Conservation (phyloP, 1,140 invertebrate genomes). For the Drosophila takahashii region DNA sequence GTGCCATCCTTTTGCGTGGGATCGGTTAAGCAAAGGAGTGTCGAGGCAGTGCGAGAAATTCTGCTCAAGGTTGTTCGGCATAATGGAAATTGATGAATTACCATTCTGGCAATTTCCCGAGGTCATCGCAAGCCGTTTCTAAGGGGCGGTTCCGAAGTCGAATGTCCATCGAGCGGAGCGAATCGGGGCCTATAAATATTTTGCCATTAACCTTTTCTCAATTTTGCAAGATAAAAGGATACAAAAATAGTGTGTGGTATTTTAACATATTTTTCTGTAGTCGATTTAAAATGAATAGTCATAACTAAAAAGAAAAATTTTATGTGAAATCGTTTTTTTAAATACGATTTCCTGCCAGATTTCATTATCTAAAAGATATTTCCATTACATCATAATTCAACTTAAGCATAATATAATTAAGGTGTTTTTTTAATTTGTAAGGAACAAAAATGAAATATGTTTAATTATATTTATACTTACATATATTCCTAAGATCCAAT, state of each 20-base stretch:
- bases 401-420: no score
- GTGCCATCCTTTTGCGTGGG: conserved; percentile 13
- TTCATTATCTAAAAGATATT: no score
- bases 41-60: background rate
- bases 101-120: conserved; percentile 4
- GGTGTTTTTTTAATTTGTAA: no score
- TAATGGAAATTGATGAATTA: conserved; percentile 28
- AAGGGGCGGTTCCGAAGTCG: conserved; percentile 28
- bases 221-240: background rate
- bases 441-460: no score
- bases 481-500: no score
- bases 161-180: conserved; percentile 7
- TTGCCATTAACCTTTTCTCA: conserved; percentile 1
- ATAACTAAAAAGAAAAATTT: background rate
- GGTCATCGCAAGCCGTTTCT: conserved; percentile 24
- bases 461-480: no score
- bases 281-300: background rate
- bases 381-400: no score
- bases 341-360: no score
- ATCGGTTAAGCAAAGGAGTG: conserved; percentile 60
- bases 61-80: conserved; percentile 24
- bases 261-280: background rate
- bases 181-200: conserved; percentile 14
- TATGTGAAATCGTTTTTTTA: no score
- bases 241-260: background rate